These are phyloP conservation scores for Dissostichus mawsoni DNA, from an alignment of 2,113 vertebrate genomes.

Conservation along the genomic window DNA sequence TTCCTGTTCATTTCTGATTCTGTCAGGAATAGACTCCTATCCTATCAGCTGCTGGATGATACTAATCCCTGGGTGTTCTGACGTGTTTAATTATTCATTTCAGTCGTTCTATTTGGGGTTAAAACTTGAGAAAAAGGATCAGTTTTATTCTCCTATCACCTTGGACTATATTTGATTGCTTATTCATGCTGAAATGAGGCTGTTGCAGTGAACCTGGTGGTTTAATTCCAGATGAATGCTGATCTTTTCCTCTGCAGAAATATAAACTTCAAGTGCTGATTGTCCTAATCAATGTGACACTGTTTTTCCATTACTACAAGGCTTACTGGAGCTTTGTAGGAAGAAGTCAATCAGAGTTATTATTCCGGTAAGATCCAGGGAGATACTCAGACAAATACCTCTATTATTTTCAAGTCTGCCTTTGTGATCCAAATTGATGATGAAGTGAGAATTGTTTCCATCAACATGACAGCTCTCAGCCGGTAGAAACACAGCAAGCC, in stretches of 20 bases:
- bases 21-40: conserved; percentile 21
- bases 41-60: conserved; percentile 15
- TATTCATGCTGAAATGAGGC: conserved; percentile 34
- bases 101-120: not conserved
- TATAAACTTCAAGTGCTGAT: conserved; percentile 22
- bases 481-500: conserved; percentile 55
- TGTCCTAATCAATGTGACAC: conserved; percentile 16
- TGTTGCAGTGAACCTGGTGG: conserved; percentile 17
- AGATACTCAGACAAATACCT: conserved; percentile 7
- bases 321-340: not conserved
- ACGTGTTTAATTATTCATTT: conserved; percentile 12
- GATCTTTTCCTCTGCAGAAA: conserved; percentile 30
- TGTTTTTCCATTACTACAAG: not conserved
- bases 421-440: conserved; percentile 37
- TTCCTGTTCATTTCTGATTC: conserved; percentile 36
- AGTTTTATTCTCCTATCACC: not conserved
- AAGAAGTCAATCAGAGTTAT: not conserved
- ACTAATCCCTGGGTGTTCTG: conserved; percentile 2
- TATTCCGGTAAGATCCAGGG: not conserved
- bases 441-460: conserved; percentile 52
- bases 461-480: conserved; percentile 65
- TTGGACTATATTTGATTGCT: conserved; percentile 18
- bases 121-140: conserved; percentile 12
- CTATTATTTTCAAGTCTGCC: conserved; percentile 26
- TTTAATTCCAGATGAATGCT: conserved; percentile 41